Base-by-base conservation (phyloP, 2,888 invertebrate genomes). In the Drosophila emarginata region DNA sequence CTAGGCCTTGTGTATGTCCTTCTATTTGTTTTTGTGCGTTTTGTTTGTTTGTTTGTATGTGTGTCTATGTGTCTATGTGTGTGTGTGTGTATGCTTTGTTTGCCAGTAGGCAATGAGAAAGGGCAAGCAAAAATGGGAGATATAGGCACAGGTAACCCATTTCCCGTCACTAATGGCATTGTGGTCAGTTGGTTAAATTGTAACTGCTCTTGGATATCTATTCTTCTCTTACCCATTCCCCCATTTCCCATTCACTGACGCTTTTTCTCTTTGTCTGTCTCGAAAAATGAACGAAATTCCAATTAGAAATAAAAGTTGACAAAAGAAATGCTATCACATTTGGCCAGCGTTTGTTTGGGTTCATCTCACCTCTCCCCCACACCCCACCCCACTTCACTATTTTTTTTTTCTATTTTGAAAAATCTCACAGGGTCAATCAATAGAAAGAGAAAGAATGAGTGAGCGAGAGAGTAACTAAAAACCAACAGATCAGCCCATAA, bases 111-210 rank as follows among this genome's bases (percentile, higher is more conserved):
- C 15, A 21, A 37, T n/a, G 36, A 1, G 26, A 11, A 9, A 26
- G 53, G 11, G 4, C 36, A 73, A 45, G 39, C 51, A 9, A 45
- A 45, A 45, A 21, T 11, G 23, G 4, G 9, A 18, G 56, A 12
- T 4, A 32, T 72, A 51, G 39, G 51, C 11, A 21, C 11, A 18
- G 45, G 18, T 21, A 45, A 45, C 45, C 45, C 45, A 45, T 45
- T 45, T 45, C 14, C 45, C 45, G 45, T 18, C 45, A 63, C 82
- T 82, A 82, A 82, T 82, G 85, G 85, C 74, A 70, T 76, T 85
- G 82, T 72, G 82, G 81, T 77, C 63, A 64, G 50, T 53, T 61
- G 23, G 26, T 40, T 45, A 45, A 45, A 45, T 45, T 65, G 71
- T 61, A 56, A 60, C 61, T 71, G 61, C 61, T 58, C 71, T 28